Evolutionary conservation across 1,140 invertebrate genomes (phyloP).

Genomic region (Diorhabda carinulata): DNA sequence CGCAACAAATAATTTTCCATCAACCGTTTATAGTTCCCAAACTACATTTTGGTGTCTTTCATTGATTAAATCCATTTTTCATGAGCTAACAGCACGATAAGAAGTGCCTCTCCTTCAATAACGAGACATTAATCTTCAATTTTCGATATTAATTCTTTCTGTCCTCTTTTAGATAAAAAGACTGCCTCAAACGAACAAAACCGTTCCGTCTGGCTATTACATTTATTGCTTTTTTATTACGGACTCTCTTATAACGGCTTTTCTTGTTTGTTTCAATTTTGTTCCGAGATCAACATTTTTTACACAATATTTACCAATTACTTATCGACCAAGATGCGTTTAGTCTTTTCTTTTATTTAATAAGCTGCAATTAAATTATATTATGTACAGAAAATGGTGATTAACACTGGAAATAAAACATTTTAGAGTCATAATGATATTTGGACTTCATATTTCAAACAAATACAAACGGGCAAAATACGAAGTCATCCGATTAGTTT

Average conservation of each 20-base stretch:
- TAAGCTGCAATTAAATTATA: no score
- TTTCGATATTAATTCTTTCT: constrained; percentile 3
- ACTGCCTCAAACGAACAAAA: neutral
- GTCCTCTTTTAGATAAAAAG: constrained; percentile 2
- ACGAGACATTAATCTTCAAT: neutral
- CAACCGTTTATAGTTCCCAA: neutral
- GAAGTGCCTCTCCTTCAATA: constrained; percentile 1
- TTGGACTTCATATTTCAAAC: no score
- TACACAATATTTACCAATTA: neutral
- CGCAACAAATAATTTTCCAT: neutral
- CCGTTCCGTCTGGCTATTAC: neutral
- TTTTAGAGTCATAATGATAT: no score
- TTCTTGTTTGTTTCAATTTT: neutral
- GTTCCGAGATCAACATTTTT: neutral
- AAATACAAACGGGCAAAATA: no score
- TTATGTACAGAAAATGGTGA: no score
- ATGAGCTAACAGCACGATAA: constrained; percentile 2
- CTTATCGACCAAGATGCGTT: no score
- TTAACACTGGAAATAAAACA: no score
- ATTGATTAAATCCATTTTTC: constrained; percentile 3
- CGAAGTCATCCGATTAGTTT: no score
- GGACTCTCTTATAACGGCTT: neutral
- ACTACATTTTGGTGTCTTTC: neutral
- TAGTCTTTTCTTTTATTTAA: no score
- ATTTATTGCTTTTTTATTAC: constrained; percentile 3